A percentile compares a stretch with the other conserved stretches of the same genome.
Evolutionary conservation across 1,140 invertebrate species (phyloP).

Genomic region (Samia ricini): DNA sequence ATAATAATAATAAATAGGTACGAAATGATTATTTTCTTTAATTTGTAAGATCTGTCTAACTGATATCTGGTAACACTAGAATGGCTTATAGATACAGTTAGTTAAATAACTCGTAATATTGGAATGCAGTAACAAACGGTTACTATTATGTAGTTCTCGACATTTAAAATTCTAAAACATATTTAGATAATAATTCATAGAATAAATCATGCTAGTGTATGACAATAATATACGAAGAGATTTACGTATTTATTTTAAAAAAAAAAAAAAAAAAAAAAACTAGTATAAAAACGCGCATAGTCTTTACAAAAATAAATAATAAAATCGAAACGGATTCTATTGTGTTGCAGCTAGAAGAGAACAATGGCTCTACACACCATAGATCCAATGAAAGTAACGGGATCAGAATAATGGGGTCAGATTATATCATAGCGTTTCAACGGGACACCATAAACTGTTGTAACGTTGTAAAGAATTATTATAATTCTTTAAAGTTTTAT

Average conservation of each 20-base stretch:
- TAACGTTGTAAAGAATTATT: not conserved
- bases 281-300: not conserved
- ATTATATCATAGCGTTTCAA: conserved; percentile 17
- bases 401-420: conserved; percentile 27
- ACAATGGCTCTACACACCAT: conserved; percentile 36
- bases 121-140: no score
- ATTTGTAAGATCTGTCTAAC: not conserved
- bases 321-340: not conserved
- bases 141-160: no score
- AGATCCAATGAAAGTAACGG: conserved; percentile 34
- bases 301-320: not conserved
- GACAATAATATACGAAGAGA: no score
- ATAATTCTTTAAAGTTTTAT: not conserved
- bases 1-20: no score
- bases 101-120: not conserved
- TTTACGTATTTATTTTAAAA: no score
- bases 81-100: not conserved
- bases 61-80: not conserved
- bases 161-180: no score
- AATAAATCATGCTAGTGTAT: no score
- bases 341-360: conserved; percentile 7
- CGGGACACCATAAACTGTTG: conserved; percentile 7
- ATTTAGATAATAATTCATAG: no score
- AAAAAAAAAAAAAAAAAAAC: no score
- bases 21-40: no score